phyloP scores from a whole-genome alignment of 2,888 invertebrate species.

The Rapana venosa region DNA sequence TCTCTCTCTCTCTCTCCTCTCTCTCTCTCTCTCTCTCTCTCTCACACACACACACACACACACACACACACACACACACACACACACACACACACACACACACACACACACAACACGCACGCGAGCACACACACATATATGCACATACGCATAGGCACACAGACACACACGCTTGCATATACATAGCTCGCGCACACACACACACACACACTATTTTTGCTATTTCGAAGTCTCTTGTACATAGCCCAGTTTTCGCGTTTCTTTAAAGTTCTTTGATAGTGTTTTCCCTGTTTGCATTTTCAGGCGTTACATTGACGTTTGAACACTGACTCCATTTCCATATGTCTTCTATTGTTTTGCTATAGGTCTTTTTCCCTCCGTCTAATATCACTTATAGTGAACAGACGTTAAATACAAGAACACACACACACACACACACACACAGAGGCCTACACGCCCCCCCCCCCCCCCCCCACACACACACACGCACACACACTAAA shows the following conservation, averaged over 20 bases:
- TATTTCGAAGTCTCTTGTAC: too few species aligned
- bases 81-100: constrained; percentile 1
- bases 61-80: constrained; percentile 1
- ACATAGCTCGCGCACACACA: not conserved
- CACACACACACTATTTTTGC: not conserved
- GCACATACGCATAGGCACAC: not conserved
- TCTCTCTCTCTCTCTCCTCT: not conserved
- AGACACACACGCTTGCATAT: not conserved
- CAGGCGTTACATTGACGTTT: too few species aligned
- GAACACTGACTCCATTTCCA: too few species aligned
- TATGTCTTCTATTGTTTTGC: too few species aligned
- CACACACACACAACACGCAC: not conserved
- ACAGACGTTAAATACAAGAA: too few species aligned
- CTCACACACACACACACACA: not conserved
- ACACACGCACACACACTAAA: too few species aligned
- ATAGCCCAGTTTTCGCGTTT: too few species aligned
- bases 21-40: not conserved
- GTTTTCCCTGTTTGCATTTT: too few species aligned
- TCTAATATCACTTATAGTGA: too few species aligned
- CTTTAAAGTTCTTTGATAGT: too few species aligned
- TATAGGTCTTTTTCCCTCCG: too few species aligned
- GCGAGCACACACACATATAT: not conserved
- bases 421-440: not conserved
- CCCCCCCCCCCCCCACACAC: too few species aligned
- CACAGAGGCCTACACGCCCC: not conserved